Base-by-base conservation (phyloP, 2,888 invertebrate genomes). In the Abrostola triplasia region DNA sequence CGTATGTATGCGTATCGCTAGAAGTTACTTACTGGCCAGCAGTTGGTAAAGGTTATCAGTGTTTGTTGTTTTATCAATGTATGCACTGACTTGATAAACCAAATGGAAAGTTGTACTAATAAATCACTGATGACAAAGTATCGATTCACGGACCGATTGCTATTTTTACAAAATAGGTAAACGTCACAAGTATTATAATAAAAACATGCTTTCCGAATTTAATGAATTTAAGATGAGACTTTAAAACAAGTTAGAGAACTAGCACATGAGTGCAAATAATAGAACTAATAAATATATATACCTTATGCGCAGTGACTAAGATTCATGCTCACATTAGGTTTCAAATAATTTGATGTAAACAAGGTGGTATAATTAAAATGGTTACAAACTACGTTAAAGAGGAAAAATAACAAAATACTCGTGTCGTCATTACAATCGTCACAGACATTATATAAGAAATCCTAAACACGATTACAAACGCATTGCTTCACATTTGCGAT, bases 401-500 rank as follows among this genome's bases (percentile, higher is more conserved):
- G 12, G 48, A 61, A 35, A 42, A 49, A 61, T 52, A 13, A 36
- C n/a, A n/a, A 62, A 57, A 66, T 61, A 37, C 64, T 57, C 44
- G 35, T n/a, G 37, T 41, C 44, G 62, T 36, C 42, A 57, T 48
- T 52, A 58, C 52, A 51, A 42, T 62, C 52, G 49, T 67, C 64
- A 51, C 53, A 52, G 54, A 36, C 52, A 67, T 76, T 77, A 73
- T 68, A 67, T 70, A 76, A 73, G 52, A 57, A 40, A 53, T 75
- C 58, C 60, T 68, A 67, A 67, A 68, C 48, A 52, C 35, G 49
- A 44, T 77, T 77, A 66, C 70, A 66, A 79, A 77, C 68, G 65
- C 55, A 64, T 70, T 73, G 75, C 68, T 59, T 64, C 74, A 80
- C 10, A 75, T 73, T 77, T 80, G 62, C 61, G 68, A 68, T 76